Conservation (phyloP, 2,113 vertebrate species). For the Callorhinus ursinus region DNA sequence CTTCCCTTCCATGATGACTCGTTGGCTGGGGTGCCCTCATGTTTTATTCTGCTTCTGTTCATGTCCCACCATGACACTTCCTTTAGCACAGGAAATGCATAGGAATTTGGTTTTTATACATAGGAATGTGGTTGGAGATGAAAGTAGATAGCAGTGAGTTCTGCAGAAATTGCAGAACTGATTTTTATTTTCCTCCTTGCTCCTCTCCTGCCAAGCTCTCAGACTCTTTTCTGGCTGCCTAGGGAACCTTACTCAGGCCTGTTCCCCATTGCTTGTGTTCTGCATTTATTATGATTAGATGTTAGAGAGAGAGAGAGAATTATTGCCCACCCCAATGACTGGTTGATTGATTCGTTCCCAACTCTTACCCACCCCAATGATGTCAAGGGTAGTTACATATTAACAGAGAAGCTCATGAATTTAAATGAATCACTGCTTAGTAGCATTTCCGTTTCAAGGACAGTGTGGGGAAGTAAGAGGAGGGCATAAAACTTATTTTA, state of each 20-base stretch:
- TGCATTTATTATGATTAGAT: background rate
- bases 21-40: background rate
- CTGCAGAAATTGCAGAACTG: background rate
- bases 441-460: conserved; percentile 26
- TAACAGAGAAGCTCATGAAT: background rate
- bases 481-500: background rate
- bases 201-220: background rate
- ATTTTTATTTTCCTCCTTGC: background rate
- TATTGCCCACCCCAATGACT: background rate
- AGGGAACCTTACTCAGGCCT: background rate
- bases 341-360: background rate
- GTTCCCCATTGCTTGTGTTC: background rate
- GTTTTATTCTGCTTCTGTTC: background rate
- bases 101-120: background rate
- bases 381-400: background rate
- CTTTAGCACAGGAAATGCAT: background rate
- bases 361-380: background rate
- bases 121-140: background rate
- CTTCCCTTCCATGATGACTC: background rate
- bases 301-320: background rate
- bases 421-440: conserved; percentile 36
- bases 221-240: background rate
- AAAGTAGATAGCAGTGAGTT: background rate
- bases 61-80: background rate
- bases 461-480: background rate